These are phyloP conservation scores for Crioceris asparagi DNA, from an alignment of 2,888 invertebrate species.

Conservation along the genomic window DNA sequence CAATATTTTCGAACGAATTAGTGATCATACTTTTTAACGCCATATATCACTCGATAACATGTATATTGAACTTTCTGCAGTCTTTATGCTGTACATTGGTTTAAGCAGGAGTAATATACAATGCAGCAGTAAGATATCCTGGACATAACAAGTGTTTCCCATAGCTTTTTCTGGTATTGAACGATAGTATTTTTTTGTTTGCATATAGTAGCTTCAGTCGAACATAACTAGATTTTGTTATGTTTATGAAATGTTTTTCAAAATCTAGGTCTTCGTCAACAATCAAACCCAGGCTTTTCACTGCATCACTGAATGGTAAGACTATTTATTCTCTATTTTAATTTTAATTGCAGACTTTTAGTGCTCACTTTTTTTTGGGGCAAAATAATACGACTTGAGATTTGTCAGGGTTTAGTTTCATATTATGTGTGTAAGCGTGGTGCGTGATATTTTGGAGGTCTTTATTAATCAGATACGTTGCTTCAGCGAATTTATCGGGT, in stretches of 20 bases:
- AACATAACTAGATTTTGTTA: not conserved
- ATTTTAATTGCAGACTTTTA: not conserved
- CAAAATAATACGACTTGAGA: not conserved
- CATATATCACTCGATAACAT: slow-evolving; percentile 1
- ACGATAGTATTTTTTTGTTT: not conserved
- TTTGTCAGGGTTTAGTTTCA: not conserved
- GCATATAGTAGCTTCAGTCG: not conserved
- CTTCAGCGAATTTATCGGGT: not conserved
- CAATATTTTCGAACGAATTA: too few species aligned
- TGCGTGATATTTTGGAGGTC: too few species aligned
- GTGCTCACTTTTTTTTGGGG: not conserved
- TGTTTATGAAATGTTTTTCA: not conserved
- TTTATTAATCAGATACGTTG: not conserved
- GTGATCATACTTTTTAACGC: too few species aligned
- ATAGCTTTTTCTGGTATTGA: not conserved
- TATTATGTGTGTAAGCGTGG: not conserved
- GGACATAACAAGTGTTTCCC: not conserved
- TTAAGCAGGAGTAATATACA: not conserved
- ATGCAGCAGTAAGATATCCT: not conserved
- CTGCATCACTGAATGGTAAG: not conserved
- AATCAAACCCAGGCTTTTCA: not conserved
- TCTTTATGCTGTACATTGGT: too few species aligned
- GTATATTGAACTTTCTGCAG: too few species aligned
- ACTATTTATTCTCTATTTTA: not conserved
- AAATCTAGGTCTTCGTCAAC: not conserved